phyloP scores from a whole-genome alignment of 1,140 invertebrate species.

The Drosophila fuyamai region DNA sequence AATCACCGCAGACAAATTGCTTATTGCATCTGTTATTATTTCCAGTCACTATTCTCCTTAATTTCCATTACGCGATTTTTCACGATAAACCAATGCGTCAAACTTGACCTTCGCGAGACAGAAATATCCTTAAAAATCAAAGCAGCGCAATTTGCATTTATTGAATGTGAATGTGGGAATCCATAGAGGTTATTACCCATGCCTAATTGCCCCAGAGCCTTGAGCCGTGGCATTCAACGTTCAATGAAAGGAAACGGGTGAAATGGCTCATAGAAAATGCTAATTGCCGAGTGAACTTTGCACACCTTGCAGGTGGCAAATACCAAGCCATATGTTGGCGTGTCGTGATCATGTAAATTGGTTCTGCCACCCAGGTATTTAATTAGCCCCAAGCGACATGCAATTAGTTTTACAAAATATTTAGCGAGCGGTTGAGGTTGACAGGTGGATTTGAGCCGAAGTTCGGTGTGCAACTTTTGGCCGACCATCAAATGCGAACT shows the following conservation, averaged over 20 bases:
- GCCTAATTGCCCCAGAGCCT: background rate
- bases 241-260: conserved; percentile 7
- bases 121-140: conserved; percentile 31
- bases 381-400: conserved; percentile 25
- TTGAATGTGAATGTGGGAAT: conserved; percentile 23
- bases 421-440: conserved; percentile 15
- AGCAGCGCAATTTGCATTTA: conserved; percentile 44
- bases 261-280: conserved; percentile 43
- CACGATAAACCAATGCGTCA: conserved; percentile 13
- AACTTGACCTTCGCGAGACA: conserved; percentile 20
- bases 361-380: conserved; percentile 5
- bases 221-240: conserved; percentile 7
- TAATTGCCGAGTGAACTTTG: conserved; percentile 40
- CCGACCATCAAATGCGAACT: conserved; percentile 49
- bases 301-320: conserved; percentile 45
- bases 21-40: background rate
- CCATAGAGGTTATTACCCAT: background rate
- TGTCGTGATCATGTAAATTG: conserved; percentile 35
- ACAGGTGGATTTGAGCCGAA: background rate
- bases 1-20: background rate
- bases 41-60: background rate
- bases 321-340: conserved; percentile 14
- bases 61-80: conserved; percentile 14
- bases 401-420: conserved; percentile 34
- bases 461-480: conserved; percentile 10